Base-by-base conservation (phyloP, 2,797 vertebrate genomes). In the Cyprinella venusta region DNA sequence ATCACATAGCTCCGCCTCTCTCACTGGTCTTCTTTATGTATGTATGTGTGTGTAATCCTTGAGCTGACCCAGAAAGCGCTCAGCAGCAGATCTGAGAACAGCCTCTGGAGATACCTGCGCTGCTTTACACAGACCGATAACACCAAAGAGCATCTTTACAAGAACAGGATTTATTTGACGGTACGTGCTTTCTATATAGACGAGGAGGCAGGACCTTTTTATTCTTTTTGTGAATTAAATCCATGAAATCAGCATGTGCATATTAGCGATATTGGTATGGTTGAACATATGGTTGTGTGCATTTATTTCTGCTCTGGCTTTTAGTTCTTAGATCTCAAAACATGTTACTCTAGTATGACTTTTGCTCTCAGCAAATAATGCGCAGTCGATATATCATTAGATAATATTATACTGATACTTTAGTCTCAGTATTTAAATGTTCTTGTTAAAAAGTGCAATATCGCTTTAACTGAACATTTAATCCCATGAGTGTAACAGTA, bases 61-160 rank as follows among this genome's bases (percentile, higher is more conserved):
- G 90, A 90, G 91, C 90, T 95, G 94, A 94, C 93, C 94, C 94
- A 95, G 94, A 95, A 95, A 94, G 92, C 90, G 89, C 92, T 93
- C 93, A 94, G 91, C 88, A 87, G 91, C 85, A 89, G 75, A 86
- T 64, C 81, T 67, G 56, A 52, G 26, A 54, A 54, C 21, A 33
- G 85, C 81, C 89, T 84, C 75, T 85, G 89, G 64, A 85, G 90
- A 87, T 88, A 89, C 88, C 83, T 85, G 88, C 90, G 77, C 72
- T 48, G 64, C 80, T 82, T 40, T 84, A 82, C 76, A 81, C 24
- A 87, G 78, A 71, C 79, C n/a, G 48, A 64, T 63, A 45, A 26
- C 76, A 33, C 24, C 33, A 80, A 80, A 82, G 63, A 87, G 80
- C 69, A 54, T 69, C 79, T 61, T 81, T 76, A 89, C 88, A 42